These are phyloP conservation scores for Drosophila baimaii DNA, from an alignment of 1,140 invertebrate species.

Conservation along the genomic window DNA sequence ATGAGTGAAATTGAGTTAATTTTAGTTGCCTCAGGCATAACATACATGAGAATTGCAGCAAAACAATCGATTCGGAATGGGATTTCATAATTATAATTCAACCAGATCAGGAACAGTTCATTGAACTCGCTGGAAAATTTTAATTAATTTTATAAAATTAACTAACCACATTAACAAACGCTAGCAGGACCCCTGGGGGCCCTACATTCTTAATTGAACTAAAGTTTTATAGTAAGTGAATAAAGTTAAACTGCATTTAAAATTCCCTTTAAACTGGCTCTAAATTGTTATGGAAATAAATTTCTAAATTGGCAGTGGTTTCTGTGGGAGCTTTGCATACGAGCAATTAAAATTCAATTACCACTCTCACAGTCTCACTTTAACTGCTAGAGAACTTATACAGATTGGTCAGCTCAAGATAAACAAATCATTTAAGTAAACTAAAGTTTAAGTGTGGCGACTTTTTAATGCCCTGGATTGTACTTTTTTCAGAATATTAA, in stretches of 20 bases:
- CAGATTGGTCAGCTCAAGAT: conserved; percentile 20
- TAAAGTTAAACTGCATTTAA: not conserved
- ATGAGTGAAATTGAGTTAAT: conserved; percentile 23
- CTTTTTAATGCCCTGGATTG: not conserved
- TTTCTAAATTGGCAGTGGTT: conserved; percentile 27
- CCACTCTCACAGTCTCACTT: conserved; percentile 21
- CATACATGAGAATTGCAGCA: not conserved
- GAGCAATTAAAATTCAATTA: conserved; percentile 54
- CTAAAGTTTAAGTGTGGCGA: not conserved
- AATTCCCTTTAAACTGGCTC: not conserved
- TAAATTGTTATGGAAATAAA: conserved; percentile 23
- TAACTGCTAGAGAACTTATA: conserved; percentile 11
- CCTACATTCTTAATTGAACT: not conserved
- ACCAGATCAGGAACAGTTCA: conserved; percentile 8
- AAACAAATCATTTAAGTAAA: not conserved
- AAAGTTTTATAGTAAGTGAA: not conserved
- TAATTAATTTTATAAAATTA: conserved; percentile 14
- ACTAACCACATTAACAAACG: conserved; percentile 27
- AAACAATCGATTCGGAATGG: not conserved
- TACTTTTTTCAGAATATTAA: not conserved
- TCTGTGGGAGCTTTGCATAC: conserved; percentile 30
- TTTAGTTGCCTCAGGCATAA: conserved; percentile 3
- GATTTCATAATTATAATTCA: conserved; percentile 9
- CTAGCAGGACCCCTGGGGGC: not conserved
- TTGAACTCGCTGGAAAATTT: conserved; percentile 1